Conservation (phyloP, 2,797 vertebrate genomes). For the Mycteria americana region DNA sequence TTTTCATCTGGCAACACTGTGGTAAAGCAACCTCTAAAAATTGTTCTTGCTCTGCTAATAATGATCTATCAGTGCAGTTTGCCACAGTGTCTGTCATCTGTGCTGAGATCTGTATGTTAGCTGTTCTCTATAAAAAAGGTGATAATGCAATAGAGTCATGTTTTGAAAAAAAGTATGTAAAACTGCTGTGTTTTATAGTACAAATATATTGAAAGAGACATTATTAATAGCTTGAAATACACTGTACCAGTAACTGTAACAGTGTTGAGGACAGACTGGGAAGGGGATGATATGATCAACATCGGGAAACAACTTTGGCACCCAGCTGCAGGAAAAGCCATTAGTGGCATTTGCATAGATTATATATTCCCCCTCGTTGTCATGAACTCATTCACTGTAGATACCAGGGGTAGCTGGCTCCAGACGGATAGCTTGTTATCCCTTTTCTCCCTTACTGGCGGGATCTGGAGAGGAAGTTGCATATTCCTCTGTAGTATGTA, state of each 20-base stretch:
- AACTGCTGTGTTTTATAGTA: background rate
- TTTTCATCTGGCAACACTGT: background rate
- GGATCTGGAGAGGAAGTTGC: background rate
- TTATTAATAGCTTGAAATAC: background rate
- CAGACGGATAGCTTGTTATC: background rate
- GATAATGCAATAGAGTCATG: background rate
- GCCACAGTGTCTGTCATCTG: background rate
- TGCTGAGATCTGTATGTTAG: background rate
- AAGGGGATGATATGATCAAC: background rate
- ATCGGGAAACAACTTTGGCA: background rate
- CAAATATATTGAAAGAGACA: background rate
- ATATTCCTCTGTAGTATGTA: background rate
- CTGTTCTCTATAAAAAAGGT: background rate
- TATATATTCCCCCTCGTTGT: background rate
- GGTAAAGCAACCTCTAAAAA: background rate
- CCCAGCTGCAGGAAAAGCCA: background rate
- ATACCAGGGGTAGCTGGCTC: background rate
- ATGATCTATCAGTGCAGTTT: background rate
- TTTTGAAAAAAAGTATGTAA: background rate
- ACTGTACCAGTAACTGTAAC: background rate
- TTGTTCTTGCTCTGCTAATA: background rate
- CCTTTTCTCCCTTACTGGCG: background rate
- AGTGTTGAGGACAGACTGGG: background rate
- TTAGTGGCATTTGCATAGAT: background rate
- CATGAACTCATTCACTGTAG: background rate